Evolutionary conservation across 2,113 vertebrate genomes (phyloP).

Genomic region (Podiceps cristatus): DNA sequence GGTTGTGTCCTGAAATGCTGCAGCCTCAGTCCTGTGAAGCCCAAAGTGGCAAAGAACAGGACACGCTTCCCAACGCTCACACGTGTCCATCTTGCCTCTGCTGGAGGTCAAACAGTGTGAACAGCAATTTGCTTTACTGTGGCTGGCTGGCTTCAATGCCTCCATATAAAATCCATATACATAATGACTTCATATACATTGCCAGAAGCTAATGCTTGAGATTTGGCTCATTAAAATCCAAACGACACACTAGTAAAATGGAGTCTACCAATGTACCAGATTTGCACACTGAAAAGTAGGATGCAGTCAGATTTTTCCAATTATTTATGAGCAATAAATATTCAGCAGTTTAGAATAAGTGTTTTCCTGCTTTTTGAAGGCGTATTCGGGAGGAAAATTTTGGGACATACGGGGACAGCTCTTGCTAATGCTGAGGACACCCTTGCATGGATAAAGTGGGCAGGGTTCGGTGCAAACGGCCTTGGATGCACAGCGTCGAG

Average conservation of each 20-base stretch:
- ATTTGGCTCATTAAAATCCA: background rate
- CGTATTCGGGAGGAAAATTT: background rate
- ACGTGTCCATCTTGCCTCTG: background rate
- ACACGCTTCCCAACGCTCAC: background rate
- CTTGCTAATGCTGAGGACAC: background rate
- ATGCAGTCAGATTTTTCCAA: background rate
- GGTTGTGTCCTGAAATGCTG: background rate
- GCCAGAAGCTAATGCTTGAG: background rate
- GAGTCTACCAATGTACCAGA: background rate
- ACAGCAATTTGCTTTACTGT: background rate
- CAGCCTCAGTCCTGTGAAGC: accelerated
- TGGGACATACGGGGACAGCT: background rate
- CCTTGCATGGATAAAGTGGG: accelerated
- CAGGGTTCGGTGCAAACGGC: background rate
- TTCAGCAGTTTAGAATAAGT: background rate
- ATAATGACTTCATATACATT: background rate
- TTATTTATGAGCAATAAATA: background rate
- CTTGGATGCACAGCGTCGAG: accelerated
- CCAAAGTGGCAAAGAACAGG: background rate
- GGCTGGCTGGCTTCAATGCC: background rate
- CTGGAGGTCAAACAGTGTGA: background rate
- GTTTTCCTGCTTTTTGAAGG: background rate
- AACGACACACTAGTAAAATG: accelerated
- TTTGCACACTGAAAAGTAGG: background rate
- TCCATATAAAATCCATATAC: background rate